Conservation (phyloP, 35 echinoderm and acorn worm genomes). For the Eucidaris tribuloides region DNA sequence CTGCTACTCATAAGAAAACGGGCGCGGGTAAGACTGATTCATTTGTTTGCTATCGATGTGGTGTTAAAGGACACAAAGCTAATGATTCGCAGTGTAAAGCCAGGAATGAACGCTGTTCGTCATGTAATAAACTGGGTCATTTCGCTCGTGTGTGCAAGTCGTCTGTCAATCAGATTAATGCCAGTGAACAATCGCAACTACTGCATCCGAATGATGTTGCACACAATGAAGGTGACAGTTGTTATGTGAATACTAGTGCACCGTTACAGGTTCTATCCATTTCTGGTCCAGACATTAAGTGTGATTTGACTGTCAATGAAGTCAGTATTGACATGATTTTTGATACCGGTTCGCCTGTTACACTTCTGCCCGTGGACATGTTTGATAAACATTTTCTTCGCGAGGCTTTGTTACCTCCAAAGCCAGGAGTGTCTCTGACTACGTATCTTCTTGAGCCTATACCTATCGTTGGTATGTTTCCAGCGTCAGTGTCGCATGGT, state of each 20-base stretch:
- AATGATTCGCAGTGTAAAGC: conserved; percentile 24
- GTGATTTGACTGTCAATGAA: conserved; percentile 14
- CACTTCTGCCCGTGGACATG: conserved; percentile 22
- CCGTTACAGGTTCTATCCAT: not conserved
- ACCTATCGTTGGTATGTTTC: too few relatives aligned
- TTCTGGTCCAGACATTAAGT: not conserved
- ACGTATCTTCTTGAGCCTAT: too few relatives aligned
- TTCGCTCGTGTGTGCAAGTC: conserved; percentile 51
- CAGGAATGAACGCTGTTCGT: conserved; percentile 10
- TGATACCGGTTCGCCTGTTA: conserved; percentile 43
- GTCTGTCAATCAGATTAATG: not conserved
- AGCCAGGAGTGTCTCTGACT: too few relatives aligned
- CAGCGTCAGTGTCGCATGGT: too few relatives aligned
- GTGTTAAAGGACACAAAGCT: conserved; percentile 33
- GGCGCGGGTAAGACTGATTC: not conserved
- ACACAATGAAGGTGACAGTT: not conserved
- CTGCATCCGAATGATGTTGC: conserved; percentile 16
- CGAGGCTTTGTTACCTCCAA: too few relatives aligned
- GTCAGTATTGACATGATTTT: conserved; percentile 23
- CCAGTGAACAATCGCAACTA: not conserved
- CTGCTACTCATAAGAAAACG: too few relatives aligned
- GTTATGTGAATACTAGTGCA: not conserved
- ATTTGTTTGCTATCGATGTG: conserved; percentile 33
- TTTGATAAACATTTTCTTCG: conserved; percentile 66
- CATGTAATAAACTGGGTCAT: conserved; percentile 44